phyloP scores from a whole-genome alignment of 1,140 invertebrate species.

The Nasonia longicornis region DNA sequence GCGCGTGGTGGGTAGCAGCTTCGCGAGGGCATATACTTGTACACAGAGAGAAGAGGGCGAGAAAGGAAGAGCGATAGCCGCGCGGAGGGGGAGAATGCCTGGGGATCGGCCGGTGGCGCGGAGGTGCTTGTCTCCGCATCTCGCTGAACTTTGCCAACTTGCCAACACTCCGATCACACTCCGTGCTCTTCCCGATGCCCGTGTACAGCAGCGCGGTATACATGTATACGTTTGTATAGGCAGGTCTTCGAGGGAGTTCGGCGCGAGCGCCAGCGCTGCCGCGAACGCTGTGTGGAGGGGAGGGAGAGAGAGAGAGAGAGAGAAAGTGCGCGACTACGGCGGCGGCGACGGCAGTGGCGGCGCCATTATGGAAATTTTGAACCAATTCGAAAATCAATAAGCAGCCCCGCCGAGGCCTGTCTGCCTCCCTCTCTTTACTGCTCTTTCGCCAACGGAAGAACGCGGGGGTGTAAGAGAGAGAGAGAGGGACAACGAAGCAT shows the following conservation, averaged over 20 bases:
- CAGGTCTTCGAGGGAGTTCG: background rate
- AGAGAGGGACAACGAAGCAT: background rate
- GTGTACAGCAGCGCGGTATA: background rate
- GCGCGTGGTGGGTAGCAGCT: background rate
- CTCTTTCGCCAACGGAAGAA: background rate
- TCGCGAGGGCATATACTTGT: too few relatives aligned
- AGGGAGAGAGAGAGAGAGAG: background rate
- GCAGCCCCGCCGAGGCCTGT: conserved; percentile 57
- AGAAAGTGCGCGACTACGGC: conserved; percentile 24
- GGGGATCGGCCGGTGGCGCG: background rate
- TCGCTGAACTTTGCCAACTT: conserved; percentile 60
- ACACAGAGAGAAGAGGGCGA: background rate
- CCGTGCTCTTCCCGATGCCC: background rate
- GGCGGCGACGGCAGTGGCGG: conserved; percentile 31
- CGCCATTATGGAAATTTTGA: conserved; percentile 68
- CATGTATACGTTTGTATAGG: background rate
- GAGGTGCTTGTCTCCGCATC: conserved; percentile 5
- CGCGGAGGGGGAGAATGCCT: background rate
- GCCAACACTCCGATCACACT: conserved; percentile 42
- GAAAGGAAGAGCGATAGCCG: background rate
- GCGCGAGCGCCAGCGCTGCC: background rate
- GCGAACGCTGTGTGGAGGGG: background rate
- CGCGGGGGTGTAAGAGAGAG: background rate
- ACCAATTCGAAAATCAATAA: conserved; percentile 68
- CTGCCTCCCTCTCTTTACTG: conserved; percentile 38